Evolutionary conservation across 2,888 invertebrate species (phyloP), one percentile per base, ranked within the genome.

Genomic region (Colostygia pectinataria): DNA sequence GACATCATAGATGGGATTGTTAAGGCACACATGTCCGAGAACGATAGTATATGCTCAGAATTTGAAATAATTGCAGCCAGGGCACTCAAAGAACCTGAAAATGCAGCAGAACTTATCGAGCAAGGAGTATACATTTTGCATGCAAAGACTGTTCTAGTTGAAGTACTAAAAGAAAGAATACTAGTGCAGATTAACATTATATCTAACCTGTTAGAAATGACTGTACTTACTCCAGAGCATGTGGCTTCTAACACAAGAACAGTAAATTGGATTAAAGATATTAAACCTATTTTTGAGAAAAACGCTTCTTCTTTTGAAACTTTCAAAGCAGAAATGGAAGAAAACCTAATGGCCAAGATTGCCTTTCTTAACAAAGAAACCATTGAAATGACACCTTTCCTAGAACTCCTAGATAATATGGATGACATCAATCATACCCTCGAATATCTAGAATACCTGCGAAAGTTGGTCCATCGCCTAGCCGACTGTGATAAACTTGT

Each of bases 291-390:
- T 46, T 94, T 98, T 68, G 95, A 97, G 23, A 92, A 92, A 63
- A 97, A 96, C 76, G 95, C 96, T 37, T 92, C 92, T 6, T 90
- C 94, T 62, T 96, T 95, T 72, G 98, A 98, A 83, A 91, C 94
- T 12, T 93, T 93, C 47, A 97, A 97, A 83, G 94, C 93, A 57
- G 93, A 95, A 61, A 95, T 97, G 78, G 98, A 98, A 84, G 97
- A 97, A 68, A 91, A 92, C 54, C 80, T 98, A 45, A 91, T 93
- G 57, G 91, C 91, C 38, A 93, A 93, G 58, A 93, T 95, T 5
- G 92, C 92, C 47, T 92, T 92, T 61, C 90, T 98, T 10, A 94
- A 94, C 66, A 84, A 90, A 33, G 94, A 95, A 67, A 92, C 97
- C 14, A 83, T 91, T 46, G 93, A 94, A 53, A 91, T 97, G 73